Evolutionary conservation across 2,797 vertebrate genomes (phyloP), one percentile per base, ranked within the genome.

Genomic region (Notoglanidium macrostoma): DNA sequence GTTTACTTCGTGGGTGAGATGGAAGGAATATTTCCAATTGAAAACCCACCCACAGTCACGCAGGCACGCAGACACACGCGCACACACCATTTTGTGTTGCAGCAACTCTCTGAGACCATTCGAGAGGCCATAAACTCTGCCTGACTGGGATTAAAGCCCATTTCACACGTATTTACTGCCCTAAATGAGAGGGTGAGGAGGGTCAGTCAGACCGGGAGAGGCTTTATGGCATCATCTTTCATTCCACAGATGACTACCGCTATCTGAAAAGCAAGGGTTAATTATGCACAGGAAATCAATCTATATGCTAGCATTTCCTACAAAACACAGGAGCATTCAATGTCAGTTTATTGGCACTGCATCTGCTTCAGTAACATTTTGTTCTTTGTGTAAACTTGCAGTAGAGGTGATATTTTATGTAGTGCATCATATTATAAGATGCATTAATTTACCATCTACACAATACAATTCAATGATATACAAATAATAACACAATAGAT

Each of bases 151-250:
- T 84, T 86, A 86, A 84, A 76, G 44, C 86, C 55, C 84, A 88
- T 88, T 88, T 89, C 87, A 88, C 73, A 73, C 83, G 76, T 84
- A 89, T 88, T 88, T 88, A 89, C 74, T 54, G 84, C 84, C 51
- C 59, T 80, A 77, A 83, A 87, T 77, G 67, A 83, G 63, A 54
- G 70, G 83, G 35, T 74, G 84, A 78, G 70, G 57, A 85, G 87
- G 87, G 87, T 88, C 85, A 88, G 68, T 8, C 35, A 35, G 32
- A 67, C 55, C 70, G 74, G 80, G 26, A 83, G 65, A 17, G 79
- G 61, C 7, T 88, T 88, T 83, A 86, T 77, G 79, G 85, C 84
- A 51, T 85, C 84, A 83, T 88, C 49, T 77, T 70, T 88, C 84
- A 83, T 86, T 86, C 51, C 29, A 68, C 59, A 68, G 32, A 35